Conservation (phyloP, 2,797 vertebrate genomes). For the Sibirionetta formosa region DNA sequence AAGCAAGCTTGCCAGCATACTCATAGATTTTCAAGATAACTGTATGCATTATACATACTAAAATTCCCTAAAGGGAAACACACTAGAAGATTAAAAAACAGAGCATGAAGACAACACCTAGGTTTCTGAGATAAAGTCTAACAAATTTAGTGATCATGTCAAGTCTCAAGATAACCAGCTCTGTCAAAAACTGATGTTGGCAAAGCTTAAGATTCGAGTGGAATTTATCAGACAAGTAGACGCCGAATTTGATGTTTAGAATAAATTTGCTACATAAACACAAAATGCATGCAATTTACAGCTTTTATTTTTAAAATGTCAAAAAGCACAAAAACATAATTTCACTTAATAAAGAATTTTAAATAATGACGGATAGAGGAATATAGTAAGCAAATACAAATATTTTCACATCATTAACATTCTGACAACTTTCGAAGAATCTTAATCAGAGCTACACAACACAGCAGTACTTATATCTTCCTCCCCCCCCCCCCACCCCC, state of each 20-base stretch:
- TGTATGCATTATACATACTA: neutral
- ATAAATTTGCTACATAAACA: neutral
- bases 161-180: neutral
- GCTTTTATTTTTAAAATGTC: neutral
- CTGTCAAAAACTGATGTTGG: neutral
- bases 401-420: neutral
- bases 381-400: neutral
- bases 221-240: neutral
- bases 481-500: too few species aligned
- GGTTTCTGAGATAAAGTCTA: constrained; percentile 25
- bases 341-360: neutral
- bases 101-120: neutral
- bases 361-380: neutral
- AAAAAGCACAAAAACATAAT: neutral
- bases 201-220: neutral
- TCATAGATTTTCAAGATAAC: neutral
- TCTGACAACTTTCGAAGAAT: neutral
- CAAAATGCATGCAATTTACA: neutral
- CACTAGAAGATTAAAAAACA: neutral
- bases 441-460: neutral
- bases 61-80: constrained; percentile 28
- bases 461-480: accelerated
- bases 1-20: neutral
- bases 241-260: neutral
- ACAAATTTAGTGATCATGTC: constrained; percentile 32